These are phyloP conservation scores for Pocillopora meandrina DNA, from an alignment of 92 coral and sea anemone genomes.

Conservation along the genomic window DNA sequence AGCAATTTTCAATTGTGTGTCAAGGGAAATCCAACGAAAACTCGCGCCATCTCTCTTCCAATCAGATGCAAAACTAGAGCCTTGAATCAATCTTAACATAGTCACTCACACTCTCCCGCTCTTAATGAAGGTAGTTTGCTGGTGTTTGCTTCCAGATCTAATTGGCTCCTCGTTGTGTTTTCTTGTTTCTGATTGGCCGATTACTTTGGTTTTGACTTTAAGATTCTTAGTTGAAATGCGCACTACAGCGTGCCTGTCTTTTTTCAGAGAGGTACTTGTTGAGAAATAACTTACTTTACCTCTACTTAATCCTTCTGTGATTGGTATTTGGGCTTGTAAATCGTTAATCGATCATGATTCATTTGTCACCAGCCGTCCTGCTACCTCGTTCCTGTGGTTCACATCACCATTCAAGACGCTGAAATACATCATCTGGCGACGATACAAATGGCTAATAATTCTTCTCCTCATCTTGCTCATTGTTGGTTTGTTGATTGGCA, in stretches of 20 bases:
- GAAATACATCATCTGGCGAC: conserved; percentile 82
- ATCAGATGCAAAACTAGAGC: too few relatives aligned
- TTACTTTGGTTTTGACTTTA: too few relatives aligned
- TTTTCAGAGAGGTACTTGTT: too few relatives aligned
- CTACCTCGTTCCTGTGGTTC: conserved; percentile 91
- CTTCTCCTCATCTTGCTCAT: conserved; percentile 64
- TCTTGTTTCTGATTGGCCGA: too few relatives aligned
- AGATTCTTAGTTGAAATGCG: too few relatives aligned
- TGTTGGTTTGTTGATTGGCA: conserved; percentile 54
- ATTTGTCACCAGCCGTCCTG: conserved; percentile 75
- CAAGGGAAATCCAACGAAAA: not conserved
- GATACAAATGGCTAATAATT: conserved; percentile 81
- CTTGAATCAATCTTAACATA: too few relatives aligned
- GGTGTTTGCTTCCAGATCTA: too few relatives aligned
- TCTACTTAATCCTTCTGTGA: not conserved
- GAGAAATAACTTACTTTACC: not conserved
- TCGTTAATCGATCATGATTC: not conserved
- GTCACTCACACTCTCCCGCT: too few relatives aligned
- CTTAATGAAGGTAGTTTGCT: too few relatives aligned
- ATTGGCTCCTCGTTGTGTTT: too few relatives aligned
- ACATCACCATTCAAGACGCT: conserved; percentile 85
- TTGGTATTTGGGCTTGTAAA: not conserved
- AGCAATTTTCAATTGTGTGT: not conserved
- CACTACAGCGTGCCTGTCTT: too few relatives aligned
- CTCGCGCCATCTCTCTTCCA: too few relatives aligned